phyloP scores from a whole-genome alignment of 1,140 invertebrate genomes.

The Leptinotarsa defecta region DNA sequence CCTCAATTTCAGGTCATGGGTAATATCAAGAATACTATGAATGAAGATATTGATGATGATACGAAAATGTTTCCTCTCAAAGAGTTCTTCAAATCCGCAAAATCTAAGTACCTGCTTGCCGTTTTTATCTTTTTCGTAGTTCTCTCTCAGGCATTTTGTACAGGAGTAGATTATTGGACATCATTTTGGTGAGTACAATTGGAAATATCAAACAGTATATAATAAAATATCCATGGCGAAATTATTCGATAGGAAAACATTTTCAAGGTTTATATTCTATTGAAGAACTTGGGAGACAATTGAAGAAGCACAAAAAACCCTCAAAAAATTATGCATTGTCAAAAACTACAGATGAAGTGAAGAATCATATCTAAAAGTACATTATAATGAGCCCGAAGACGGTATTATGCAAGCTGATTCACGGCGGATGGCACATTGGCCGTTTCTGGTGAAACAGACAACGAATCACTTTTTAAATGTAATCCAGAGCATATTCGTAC shows the following conservation, averaged over 20 bases:
- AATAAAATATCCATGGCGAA: background rate
- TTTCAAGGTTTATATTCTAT: no score
- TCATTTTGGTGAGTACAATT: constrained; percentile 67
- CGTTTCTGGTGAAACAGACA: no score
- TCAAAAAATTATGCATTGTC: no score
- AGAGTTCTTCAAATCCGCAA: constrained; percentile 7
- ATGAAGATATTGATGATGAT: background rate
- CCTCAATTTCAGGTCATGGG: background rate
- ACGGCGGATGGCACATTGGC: no score
- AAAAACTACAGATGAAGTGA: no score
- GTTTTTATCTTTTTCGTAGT: background rate
- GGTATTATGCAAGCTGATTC: no score
- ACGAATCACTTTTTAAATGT: no score
- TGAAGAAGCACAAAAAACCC: no score
- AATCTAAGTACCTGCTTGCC: background rate
- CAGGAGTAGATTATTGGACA: constrained; percentile 78
- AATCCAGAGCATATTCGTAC: no score
- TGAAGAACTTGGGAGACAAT: no score
- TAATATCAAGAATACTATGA: background rate
- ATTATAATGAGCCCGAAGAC: no score
- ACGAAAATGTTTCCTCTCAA: background rate
- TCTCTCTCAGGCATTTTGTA: constrained; percentile 55
- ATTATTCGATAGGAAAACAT: background rate
- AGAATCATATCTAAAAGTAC: no score
- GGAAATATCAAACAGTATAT: background rate